phyloP scores from a whole-genome alignment of 2,888 invertebrate genomes.

The Tetramorium bicarinatum region DNA sequence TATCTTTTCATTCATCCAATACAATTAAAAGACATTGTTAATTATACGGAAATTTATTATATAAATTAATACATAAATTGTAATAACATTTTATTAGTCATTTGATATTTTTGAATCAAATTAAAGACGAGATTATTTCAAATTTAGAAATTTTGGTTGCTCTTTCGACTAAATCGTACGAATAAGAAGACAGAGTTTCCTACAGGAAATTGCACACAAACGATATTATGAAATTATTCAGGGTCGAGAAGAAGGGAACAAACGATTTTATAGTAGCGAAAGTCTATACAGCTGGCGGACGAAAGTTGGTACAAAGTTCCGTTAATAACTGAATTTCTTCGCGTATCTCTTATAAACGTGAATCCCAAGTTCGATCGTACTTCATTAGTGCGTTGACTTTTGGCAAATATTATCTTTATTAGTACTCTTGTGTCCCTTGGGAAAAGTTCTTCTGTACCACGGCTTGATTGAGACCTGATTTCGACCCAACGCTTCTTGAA shows the following conservation, averaged over 20 bases:
- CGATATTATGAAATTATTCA: conserved; percentile 35
- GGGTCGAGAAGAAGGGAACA: neutral
- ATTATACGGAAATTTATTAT: neutral
- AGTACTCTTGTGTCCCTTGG: conserved; percentile 40
- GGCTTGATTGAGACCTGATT: conserved; percentile 39
- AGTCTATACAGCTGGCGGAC: neutral
- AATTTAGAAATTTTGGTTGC: neutral
- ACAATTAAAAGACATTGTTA: neutral
- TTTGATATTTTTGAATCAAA: neutral
- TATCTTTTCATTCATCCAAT: too few relatives aligned
- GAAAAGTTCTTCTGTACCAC: conserved; percentile 18
- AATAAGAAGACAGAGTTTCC: neutral
- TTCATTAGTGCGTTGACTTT: conserved; percentile 42
- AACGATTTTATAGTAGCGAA: conserved; percentile 6
- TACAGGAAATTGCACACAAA: neutral
- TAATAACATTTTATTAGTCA: neutral
- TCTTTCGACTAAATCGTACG: neutral
- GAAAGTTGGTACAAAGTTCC: conserved; percentile 29
- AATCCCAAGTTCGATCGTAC: conserved; percentile 39
- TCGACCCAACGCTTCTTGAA: conserved; percentile 20
- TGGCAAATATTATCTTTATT: conserved; percentile 52
- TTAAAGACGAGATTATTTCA: neutral
- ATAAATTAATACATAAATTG: neutral
- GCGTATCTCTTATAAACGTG: conserved; percentile 27
- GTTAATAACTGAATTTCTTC: conserved; percentile 36